Evolutionary conservation across 2,113 vertebrate genomes (phyloP).

Genomic region (Embiotoca jacksoni): DNA sequence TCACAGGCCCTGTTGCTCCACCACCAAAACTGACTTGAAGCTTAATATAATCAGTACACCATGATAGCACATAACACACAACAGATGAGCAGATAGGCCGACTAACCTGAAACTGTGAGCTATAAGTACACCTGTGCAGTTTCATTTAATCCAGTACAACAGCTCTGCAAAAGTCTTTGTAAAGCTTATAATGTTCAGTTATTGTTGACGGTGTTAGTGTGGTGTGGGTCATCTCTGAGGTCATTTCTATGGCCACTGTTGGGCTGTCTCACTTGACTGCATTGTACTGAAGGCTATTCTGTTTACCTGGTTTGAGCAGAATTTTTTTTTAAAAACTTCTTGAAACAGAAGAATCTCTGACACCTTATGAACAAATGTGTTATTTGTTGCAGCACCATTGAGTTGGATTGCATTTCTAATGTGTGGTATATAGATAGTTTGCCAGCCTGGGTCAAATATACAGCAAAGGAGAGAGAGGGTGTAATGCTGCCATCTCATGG

Average conservation of each 20-base stretch:
- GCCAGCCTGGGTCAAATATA: neutral
- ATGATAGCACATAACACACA: neutral
- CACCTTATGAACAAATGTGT: neutral
- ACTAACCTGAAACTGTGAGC: neutral
- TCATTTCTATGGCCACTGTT: neutral
- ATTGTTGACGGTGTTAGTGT: neutral
- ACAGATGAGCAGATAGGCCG: slow-evolving; percentile 11
- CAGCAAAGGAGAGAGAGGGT: neutral
- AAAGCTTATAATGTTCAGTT: neutral
- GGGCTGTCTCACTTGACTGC: neutral
- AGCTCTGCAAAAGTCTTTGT: neutral
- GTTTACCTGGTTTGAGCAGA: neutral
- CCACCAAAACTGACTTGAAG: slow-evolving; percentile 12
- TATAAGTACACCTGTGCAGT: neutral
- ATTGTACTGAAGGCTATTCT: neutral
- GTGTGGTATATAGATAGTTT: neutral
- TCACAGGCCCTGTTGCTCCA: slow-evolving; percentile 60
- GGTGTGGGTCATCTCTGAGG: neutral
- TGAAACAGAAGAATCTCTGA: neutral
- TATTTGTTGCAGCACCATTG: neutral
- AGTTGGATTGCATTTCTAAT: slow-evolving; percentile 1
- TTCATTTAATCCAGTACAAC: neutral
- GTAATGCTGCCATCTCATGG: slow-evolving; percentile 69
- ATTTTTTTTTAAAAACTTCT: neutral
- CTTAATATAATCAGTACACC: slow-evolving; percentile 33